A percentile compares a stretch with the other conserved stretches of the same genome.
These are phyloP conservation scores for Rhinichthys osculus DNA, from an alignment of 2,797 vertebrate species.

Conservation along the genomic window DNA sequence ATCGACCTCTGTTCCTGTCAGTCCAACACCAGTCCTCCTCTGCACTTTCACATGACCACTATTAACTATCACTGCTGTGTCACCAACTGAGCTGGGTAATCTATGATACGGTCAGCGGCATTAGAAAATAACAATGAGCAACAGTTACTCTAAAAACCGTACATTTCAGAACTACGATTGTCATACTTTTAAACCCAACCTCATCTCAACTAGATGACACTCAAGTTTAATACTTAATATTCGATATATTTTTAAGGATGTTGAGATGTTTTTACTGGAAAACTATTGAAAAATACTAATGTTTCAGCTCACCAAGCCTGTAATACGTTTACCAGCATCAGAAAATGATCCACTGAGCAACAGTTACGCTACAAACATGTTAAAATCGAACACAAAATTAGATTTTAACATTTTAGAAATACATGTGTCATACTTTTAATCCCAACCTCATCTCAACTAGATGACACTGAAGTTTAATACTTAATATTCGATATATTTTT, in stretches of 20 bases:
- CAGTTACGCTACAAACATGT: too few species aligned
- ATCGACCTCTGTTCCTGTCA: slow-evolving; percentile 56
- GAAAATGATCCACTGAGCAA: too few species aligned
- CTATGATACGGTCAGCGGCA: not conserved
- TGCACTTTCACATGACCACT: not conserved
- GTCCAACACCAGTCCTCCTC: slow-evolving; percentile 30
- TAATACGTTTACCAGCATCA: too few species aligned
- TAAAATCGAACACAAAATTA: too few species aligned
- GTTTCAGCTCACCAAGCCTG: not conserved
- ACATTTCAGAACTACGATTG: not conserved
- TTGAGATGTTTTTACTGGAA: too few species aligned
- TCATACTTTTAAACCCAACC: not conserved
- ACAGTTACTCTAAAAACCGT: not conserved
- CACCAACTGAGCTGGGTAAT: not conserved
- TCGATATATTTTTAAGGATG: too few species aligned
- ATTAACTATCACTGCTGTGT: not conserved
- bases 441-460: not conserved
- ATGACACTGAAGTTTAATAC: not conserved
- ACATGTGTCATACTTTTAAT: too few species aligned
- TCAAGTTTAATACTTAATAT: not conserved
- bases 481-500: too few species aligned
- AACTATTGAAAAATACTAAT: too few species aligned
- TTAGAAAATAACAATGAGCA: not conserved
- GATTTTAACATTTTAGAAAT: too few species aligned
- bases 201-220: not conserved